Percentiles rank a stretch among this genome's conserved stretches.
These are phyloP conservation scores for Drosophila testacea DNA, from an alignment of 2,888 invertebrate genomes.

Conservation along the genomic window DNA sequence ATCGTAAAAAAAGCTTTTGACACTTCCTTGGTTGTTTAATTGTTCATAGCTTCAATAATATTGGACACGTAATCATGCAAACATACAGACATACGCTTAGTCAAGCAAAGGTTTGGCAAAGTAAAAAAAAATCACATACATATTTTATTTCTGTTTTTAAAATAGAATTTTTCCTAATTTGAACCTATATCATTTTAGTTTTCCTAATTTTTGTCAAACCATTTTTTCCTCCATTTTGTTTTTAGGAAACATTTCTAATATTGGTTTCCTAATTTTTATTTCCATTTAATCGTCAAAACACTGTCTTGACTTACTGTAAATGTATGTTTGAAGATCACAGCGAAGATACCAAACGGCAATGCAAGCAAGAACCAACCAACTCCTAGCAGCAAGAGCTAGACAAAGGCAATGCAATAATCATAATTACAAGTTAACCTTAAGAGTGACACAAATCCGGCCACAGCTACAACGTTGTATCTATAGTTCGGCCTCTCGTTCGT, in stretches of 20 bases:
- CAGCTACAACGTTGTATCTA: conserved; percentile 13
- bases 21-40: conserved; percentile 45
- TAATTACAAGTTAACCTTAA: conserved; percentile 81
- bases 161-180: too few species aligned
- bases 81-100: background rate
- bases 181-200: too few species aligned
- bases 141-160: too few species aligned
- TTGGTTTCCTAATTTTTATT: too few species aligned
- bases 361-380: conserved; percentile 65
- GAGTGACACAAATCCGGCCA: conserved; percentile 76
- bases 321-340: conserved; percentile 34
- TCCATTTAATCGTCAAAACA: too few species aligned
- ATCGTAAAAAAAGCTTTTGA: conserved; percentile 51
- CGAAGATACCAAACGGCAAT: conserved; percentile 18
- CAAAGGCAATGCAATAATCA: conserved; percentile 67
- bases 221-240: too few species aligned
- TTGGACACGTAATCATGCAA: background rate
- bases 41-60: conserved; percentile 32
- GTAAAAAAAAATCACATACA: too few species aligned
- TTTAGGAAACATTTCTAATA: too few species aligned
- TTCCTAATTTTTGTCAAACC: too few species aligned
- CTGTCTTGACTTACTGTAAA: background rate
- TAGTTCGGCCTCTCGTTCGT: conserved; percentile 61
- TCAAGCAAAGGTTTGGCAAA: too few species aligned
- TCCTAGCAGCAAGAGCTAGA: conserved; percentile 30